Conservation (phyloP, 2,113 vertebrate genomes). For the Gymnarchus niloticus region DNA sequence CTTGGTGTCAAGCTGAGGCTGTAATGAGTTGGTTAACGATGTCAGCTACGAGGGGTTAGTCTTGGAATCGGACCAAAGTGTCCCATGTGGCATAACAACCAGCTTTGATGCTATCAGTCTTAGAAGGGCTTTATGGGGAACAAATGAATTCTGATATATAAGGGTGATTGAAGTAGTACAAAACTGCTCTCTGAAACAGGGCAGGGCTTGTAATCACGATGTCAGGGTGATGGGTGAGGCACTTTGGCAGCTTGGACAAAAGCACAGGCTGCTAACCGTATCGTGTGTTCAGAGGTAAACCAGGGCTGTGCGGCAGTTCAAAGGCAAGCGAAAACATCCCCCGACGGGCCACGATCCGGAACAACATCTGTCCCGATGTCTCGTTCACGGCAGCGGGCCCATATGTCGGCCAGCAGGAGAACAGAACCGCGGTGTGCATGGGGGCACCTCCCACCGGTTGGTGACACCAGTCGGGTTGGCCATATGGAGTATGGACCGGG, state of each 20-base stretch:
- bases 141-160: background rate
- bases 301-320: background rate
- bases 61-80: background rate
- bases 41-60: background rate
- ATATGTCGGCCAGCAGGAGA: background rate
- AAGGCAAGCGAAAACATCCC: background rate
- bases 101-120: conserved; percentile 6
- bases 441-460: background rate
- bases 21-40: background rate
- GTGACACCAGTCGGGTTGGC: background rate
- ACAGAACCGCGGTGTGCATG: background rate
- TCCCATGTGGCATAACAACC: background rate
- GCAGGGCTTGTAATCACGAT: background rate
- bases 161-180: background rate
- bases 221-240: background rate
- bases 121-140: background rate
- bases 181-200: background rate
- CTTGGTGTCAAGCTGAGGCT: background rate
- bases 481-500: conserved; percentile 10
- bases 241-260: background rate
- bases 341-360: background rate
- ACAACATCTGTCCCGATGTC: background rate
- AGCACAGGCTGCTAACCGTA: background rate
- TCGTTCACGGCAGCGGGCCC: background rate
- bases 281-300: background rate